Percentiles rank a stretch among this genome's conserved stretches.
Evolutionary conservation across 2,113 vertebrate genomes (phyloP).

Genomic region (Callaeas wilsoni): DNA sequence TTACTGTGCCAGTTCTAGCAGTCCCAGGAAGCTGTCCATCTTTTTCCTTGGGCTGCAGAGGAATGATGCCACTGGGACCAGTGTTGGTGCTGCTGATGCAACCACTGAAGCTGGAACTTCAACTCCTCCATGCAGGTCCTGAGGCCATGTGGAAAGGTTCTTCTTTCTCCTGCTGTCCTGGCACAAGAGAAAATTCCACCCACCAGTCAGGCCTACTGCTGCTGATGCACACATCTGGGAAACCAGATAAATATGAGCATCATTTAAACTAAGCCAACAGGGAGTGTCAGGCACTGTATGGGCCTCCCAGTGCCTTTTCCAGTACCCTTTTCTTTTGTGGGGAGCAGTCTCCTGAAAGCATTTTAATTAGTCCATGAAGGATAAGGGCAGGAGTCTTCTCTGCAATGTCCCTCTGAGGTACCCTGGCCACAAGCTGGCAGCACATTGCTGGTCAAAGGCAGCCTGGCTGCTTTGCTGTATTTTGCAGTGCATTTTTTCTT

Average conservation of each 20-base stretch:
- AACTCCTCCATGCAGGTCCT: background rate
- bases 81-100: background rate
- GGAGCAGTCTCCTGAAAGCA: background rate
- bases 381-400: background rate
- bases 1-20: background rate
- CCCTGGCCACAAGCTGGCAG: background rate
- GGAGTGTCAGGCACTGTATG: background rate
- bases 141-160: background rate
- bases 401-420: background rate
- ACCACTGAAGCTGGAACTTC: background rate
- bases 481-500: background rate
- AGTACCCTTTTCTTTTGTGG: background rate
- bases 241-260: background rate
- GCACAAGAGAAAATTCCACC: background rate
- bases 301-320: background rate
- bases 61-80: background rate
- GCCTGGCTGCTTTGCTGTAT: background rate
- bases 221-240: background rate
- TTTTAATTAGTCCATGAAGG: background rate
- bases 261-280: background rate
- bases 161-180: background rate
- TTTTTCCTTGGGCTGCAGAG: background rate
- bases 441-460: background rate
- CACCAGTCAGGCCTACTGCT: background rate
- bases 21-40: background rate